Percentiles rank a stretch among this genome's conserved stretches.
Evolutionary conservation across 2,888 invertebrate genomes (phyloP).

Genomic region (Campaea margaritaria): DNA sequence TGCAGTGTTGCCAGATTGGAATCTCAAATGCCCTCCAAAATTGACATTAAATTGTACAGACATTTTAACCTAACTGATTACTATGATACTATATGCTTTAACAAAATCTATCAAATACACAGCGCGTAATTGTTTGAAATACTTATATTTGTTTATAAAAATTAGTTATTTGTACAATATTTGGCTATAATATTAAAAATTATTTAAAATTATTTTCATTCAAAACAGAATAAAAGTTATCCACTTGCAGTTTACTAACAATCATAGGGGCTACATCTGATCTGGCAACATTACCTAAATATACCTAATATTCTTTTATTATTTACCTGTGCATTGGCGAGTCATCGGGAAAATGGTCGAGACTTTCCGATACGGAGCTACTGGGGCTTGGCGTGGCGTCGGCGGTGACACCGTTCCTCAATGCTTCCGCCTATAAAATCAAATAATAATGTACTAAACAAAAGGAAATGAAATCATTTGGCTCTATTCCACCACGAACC

Average conservation of each 20-base stretch:
- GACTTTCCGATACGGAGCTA: constrained; percentile 95
- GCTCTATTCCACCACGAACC: constrained; percentile 10
- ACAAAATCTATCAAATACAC: no score
- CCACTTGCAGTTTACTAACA: neutral
- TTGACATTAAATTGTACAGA: neutral
- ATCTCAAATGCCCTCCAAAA: constrained; percentile 13
- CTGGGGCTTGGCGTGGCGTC: constrained; percentile 95
- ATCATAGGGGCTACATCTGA: neutral
- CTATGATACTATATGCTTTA: no score
- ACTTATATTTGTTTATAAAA: no score
- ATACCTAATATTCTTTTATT: constrained; percentile 9
- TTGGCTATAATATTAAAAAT: no score
- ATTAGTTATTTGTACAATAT: no score
- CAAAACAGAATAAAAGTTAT: neutral
- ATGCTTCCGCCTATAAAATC: constrained; percentile 74
- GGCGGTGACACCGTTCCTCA: constrained; percentile 86
- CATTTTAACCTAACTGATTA: neutral
- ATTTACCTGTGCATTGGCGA: constrained; percentile 92
- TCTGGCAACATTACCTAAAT: constrained; percentile 25
- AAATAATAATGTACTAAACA: constrained; percentile 15
- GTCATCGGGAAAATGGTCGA: constrained; percentile 96
- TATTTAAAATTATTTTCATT: neutral
- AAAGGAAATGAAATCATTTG: constrained; percentile 16
- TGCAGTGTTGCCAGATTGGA: constrained; percentile 23
- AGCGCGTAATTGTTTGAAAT: no score